A percentile compares a stretch with the other conserved stretches of the same genome.
Conservation (phyloP, 2,113 vertebrate genomes). For the Orthonyx spaldingii region DNA sequence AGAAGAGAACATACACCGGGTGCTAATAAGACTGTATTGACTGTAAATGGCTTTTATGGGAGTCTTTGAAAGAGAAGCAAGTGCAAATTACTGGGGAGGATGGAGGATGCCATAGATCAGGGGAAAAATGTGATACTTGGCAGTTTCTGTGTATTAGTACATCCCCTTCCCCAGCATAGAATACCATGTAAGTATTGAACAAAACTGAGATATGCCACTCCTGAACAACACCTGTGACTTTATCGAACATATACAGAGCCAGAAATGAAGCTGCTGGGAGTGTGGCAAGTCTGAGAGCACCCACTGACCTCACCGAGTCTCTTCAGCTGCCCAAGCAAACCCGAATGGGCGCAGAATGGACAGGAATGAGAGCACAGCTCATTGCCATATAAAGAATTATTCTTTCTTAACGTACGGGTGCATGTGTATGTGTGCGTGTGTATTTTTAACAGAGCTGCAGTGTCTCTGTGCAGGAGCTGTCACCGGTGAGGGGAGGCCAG, state of each 20-base stretch:
- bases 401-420: neutral
- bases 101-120: neutral
- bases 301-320: neutral
- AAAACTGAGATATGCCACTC: neutral
- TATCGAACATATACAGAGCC: neutral
- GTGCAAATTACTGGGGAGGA: neutral
- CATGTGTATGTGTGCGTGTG: neutral
- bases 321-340: neutral
- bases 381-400: neutral
- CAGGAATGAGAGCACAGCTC: neutral
- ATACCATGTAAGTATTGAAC: neutral
- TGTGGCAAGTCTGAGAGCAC: neutral
- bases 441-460: conserved; percentile 31
- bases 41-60: neutral
- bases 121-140: neutral
- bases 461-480: neutral
- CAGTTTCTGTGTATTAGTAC: neutral
- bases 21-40: conserved; percentile 12
- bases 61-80: neutral
- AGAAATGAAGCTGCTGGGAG: neutral
- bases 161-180: neutral
- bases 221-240: neutral
- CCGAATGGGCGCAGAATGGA: neutral
- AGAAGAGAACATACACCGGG: neutral
- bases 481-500: neutral